These are phyloP conservation scores for Thunnus maccoyii DNA, from an alignment of 2,113 vertebrate genomes.

Conservation along the genomic window DNA sequence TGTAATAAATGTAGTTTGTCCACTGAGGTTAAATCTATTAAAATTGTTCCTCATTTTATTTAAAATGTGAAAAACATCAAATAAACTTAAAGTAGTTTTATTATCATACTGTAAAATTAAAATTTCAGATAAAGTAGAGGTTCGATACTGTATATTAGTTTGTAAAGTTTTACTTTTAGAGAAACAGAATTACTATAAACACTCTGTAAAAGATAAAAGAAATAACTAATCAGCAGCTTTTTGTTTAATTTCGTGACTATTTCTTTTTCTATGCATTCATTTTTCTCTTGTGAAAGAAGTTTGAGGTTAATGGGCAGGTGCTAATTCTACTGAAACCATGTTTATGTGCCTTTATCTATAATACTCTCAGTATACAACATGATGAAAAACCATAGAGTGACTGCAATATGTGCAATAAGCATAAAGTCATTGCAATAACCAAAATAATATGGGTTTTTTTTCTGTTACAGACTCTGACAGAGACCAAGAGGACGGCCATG, in stretches of 20 bases:
- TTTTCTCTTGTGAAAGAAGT: not conserved
- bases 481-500: conserved; percentile 82
- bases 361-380: no score
- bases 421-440: not conserved
- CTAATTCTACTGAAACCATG: not conserved
- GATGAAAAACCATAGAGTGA: no score
- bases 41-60: not conserved
- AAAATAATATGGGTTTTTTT: conserved; percentile 6
- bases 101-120: no score
- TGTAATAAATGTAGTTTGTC: not conserved
- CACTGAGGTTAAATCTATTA: not conserved
- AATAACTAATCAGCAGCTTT: no score
- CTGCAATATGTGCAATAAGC: not conserved
- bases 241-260: not conserved
- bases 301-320: not conserved
- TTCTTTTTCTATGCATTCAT: not conserved
- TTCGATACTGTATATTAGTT: no score
- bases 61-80: no score
- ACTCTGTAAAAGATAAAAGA: no score
- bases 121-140: no score
- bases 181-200: no score
- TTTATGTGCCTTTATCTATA: not conserved
- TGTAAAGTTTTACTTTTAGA: no score
- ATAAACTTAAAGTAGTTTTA: no score
- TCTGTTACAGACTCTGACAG: conserved; percentile 81